Base-by-base conservation (phyloP, 2,797 vertebrate genomes). In the Leuciscus waleckii region DNA sequence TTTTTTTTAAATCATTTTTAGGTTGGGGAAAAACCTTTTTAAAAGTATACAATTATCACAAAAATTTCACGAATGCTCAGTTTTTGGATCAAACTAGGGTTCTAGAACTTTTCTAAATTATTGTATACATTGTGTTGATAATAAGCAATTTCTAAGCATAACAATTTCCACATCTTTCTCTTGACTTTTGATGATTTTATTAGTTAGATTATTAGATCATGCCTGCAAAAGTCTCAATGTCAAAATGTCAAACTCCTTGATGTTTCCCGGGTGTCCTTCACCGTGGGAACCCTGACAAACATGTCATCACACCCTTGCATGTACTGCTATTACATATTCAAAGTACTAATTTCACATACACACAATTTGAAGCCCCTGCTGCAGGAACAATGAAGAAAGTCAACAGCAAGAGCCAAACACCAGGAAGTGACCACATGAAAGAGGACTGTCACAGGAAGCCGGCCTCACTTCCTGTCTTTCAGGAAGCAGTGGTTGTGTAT, bases 341-440 rank as follows among this genome's bases (percentile, higher is more conserved):
- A 61, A 82, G 35, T 7, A 37, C 37, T 39, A 2, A 21, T 67
- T 77, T 76, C 39, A 77, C 58, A 74, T 26, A 41, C 39, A 10
- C 80, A 73, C 3, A 77, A 11, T 84, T 86, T 88, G 85, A 79
- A 86, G 29, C 73, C 51, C 6, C 35, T 39, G 29, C 7, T 21
- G 41, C 78, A 69, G 56, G 46, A 77, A 73, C 54, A 67, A 89
- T 91, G 90, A 76, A 84, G 32, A 77, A 65, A 75, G 87, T 88
- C 85, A 92, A 90, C 78, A 19, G 88, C 29, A 35, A 91, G 89
- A 91, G 93, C 90, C 92, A 92, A 94, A 94, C 93, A 94, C 78
- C 70, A 94, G 95, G 95, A 95, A 95, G 94, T 95, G 94, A 94
- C 94, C 94, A 95, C 95, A 95, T 95, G 93, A 95, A 95, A 95